Evolutionary conservation across 1,140 invertebrate genomes (phyloP), one percentile per base, ranked within the genome.

Genomic region (Oreohelix idahoensis): DNA sequence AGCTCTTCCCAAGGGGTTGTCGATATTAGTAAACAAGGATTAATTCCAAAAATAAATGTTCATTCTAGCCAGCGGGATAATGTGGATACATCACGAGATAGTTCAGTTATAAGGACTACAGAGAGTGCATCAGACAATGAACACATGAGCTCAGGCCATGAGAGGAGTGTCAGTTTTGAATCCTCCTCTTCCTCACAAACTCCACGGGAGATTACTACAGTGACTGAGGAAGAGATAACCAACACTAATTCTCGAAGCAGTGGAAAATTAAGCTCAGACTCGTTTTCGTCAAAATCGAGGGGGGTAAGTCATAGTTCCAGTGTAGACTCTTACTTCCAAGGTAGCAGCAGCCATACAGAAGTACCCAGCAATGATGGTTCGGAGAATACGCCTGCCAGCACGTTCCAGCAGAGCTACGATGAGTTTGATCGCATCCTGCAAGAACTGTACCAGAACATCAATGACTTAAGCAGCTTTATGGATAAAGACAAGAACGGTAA

Each of bases 371-470:
- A 35, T 23, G 49, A 53, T 26, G 20, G 23, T 8, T 29, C 49
- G 0, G 17, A 23, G n/a, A 49, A 15, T 1, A 36, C 75, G 20
- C 23, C 75, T n/a, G 10, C 58, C 2, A 45, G 15, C 35, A 79
- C 77, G 38, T n/a, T 38, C 66, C 42, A 81, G 39, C 38, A 49
- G 29, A 83, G 88, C 8, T 88, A 90, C 51, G 71, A 89, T 39
- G 89, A 92, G 79, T 84, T 92, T 35, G 91, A 92, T 82, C 77
- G 85, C 76, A 92, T 91, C 81, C 86, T 91, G 35, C 85, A 89
- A 69, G 88, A 90, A 35, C 86, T 92, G 70, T 92, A 90, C 76
- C 78, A 90, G 71, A 89, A 92, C 84, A 92, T 92, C 79, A 90
- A 88, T 85, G 89, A 89, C 73, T 83, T 92, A 2, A 91, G 86